Evolutionary conservation across 2,888 invertebrate species (phyloP), one percentile per base, ranked within the genome.

Genomic region (Pseudococcus jackbeardsleyi): DNA sequence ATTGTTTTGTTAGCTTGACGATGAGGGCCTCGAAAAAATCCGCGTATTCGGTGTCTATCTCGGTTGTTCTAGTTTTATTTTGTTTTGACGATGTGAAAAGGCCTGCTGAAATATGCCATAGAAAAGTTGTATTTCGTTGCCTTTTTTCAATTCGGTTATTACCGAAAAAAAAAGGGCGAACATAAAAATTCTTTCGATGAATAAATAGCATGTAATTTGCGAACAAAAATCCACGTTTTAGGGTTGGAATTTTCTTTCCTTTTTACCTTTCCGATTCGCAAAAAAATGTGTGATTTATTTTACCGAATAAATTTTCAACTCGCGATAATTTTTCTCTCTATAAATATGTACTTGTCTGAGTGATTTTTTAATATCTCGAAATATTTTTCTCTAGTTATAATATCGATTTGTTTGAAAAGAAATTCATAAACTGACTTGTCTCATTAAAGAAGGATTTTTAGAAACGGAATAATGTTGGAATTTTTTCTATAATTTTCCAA

Each of bases 261-360:
- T 33, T 33, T 33, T 33, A 33, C 26, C 26, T 33, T 33, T 3
- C 3, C 26, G 26, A 33, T 33, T 33, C 26, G 26, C 1, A 33
- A 33, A 33, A 33, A 33, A 33, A 33, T 33, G 26, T 33, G 3
- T 33, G 26, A 33, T 79, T 79, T 79, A n/a, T 42, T 79, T n/a
- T 3, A n/a, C 42, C n/a, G 19, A n/a, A 33, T 22, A 46, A 79
- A 79, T 79, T 79, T 77, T 79, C 79, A 79, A n/a, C n/a, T 42
- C 15, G 12, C 5, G 26, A 9, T 33, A 72, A 9, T 64, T 64
- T 64, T 15, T 12, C 2, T 22, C 9, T 19, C 2, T 22, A 64
- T 7, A 17, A 59, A 64, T n/a, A n/a, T n/a, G n/a, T n/a, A n/a
- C 9, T 22, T 12, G 64, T 22, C 68, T 4, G 11, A 72, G 33